phyloP scores from a whole-genome alignment of 2,888 invertebrate species.

The Metellina segmentata region DNA sequence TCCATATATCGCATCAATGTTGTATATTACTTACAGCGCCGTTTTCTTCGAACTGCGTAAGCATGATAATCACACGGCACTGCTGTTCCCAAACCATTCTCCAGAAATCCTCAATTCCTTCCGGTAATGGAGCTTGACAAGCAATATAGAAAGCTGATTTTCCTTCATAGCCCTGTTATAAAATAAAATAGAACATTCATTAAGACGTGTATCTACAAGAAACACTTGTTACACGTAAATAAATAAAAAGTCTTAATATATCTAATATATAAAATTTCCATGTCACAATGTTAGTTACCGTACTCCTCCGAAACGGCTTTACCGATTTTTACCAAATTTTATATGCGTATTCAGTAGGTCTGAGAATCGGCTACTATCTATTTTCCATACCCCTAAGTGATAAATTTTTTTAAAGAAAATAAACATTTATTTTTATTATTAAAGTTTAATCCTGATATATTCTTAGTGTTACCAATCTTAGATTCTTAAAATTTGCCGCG shows the following conservation, averaged over 20 bases:
- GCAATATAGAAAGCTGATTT: conserved; percentile 93
- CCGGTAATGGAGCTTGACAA: conserved; percentile 92
- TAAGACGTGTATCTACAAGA: not conserved
- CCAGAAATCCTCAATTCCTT: conserved; percentile 94
- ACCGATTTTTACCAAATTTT: too few relatives aligned
- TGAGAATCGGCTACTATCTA: too few relatives aligned
- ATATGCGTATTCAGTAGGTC: too few relatives aligned
- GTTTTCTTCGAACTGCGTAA: conserved; percentile 93
- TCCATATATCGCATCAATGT: not conserved
- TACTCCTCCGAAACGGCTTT: too few relatives aligned
- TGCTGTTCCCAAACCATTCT: conserved; percentile 98
- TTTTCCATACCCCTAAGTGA: too few relatives aligned
- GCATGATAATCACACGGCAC: conserved; percentile 91
- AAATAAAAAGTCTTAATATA: not conserved
- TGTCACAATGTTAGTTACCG: too few relatives aligned
- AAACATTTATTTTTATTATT: too few relatives aligned
- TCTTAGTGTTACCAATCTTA: too few relatives aligned
- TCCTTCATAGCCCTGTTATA: conserved; percentile 91
- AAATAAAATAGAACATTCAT: not conserved
- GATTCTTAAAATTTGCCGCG: too few relatives aligned
- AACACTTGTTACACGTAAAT: not conserved
- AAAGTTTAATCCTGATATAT: too few relatives aligned
- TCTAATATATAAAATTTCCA: not conserved
- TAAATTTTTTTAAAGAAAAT: too few relatives aligned
- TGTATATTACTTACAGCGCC: conserved; percentile 86